Base-by-base conservation (phyloP, 2,113 vertebrate genomes). In the Tupaia chinensis region DNA sequence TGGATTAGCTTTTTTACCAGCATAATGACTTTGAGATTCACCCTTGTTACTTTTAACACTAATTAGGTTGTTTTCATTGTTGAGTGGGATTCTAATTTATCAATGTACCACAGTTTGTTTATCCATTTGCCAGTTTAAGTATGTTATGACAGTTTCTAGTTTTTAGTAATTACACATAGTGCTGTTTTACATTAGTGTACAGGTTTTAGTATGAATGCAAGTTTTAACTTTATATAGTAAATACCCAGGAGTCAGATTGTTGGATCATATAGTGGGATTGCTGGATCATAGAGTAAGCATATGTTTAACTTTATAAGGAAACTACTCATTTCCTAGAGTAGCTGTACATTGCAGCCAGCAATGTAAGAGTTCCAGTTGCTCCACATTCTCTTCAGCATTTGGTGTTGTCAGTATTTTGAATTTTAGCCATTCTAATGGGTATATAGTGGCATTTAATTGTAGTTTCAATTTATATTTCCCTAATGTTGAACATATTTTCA, bases 281-380 rank as follows among this genome's bases (percentile, higher is more conserved):
- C 32, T 90, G 78, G 29, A 12, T 77, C 34, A 61, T 58, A 80
- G 73, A 63, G 61, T 70, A 80, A 76, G 61, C 63, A 5, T 85
- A n/a, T 87, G 86, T 83, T 89, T 94, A 77, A 78, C 23, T 89
- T 87, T 80, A 79, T 73, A 87, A 69, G 54, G 60, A 95, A 95
- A 89, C 8, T 69, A 34, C 77, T 44, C 27, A 76, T 85, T 94
- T 94, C 61, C 58, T 79, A 27, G 72, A 90, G 32, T 22, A 29
- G 23, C n/a, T 77, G 22, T 89, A 56, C 58, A 78, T 89, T 89
- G 29, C 29, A 63, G 3, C 76, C 68, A 78, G 89, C 53, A 61
- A 58, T 66, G 22, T 82, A 76, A 77, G 92, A 53, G n/a, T 83
- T 92, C 82, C 5, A 79, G 77, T 91, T 89, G 77, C 25, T 88